These are phyloP conservation scores for Pheosia gnoma DNA, from an alignment of 2,888 invertebrate species.

Conservation along the genomic window DNA sequence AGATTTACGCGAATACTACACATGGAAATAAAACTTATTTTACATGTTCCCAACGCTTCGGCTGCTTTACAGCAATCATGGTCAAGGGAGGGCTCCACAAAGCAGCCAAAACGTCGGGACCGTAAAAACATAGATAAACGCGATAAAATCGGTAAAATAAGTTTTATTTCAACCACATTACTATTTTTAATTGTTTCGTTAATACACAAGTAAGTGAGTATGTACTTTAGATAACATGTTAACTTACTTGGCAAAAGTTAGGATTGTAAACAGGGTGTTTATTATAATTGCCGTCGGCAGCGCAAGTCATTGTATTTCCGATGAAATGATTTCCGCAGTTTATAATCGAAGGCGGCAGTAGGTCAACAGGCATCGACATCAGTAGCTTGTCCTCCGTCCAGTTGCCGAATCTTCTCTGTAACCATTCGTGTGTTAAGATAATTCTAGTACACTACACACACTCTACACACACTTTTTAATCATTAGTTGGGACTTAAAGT, in stretches of 20 bases:
- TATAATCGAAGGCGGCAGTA: constrained; percentile 44
- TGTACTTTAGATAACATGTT: neutral
- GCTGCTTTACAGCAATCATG: too few species aligned
- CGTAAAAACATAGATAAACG: too few species aligned
- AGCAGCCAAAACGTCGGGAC: too few species aligned
- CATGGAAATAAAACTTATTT: too few species aligned
- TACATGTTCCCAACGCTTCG: too few species aligned
- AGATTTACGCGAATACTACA: too few species aligned
- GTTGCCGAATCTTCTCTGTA: constrained; percentile 48
- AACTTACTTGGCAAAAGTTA: constrained; percentile 61
- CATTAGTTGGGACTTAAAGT: too few species aligned
- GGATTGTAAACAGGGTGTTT: constrained; percentile 43
- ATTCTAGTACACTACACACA: neutral
- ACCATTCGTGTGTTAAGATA: constrained; percentile 8
- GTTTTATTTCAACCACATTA: too few species aligned
- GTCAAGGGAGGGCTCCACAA: too few species aligned
- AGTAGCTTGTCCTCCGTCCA: constrained; percentile 52
- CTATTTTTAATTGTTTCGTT: too few species aligned
- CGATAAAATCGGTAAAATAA: too few species aligned
- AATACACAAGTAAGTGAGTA: neutral
- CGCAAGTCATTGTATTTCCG: constrained; percentile 62
- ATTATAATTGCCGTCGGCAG: constrained; percentile 50
- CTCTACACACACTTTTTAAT: neutral
- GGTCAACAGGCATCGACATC: constrained; percentile 56
- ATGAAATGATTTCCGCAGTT: constrained; percentile 61